Percentiles rank a stretch among this genome's conserved stretches.
phyloP scores from a whole-genome alignment of 1,140 invertebrate species.

The Zaprionus vittiger region DNA sequence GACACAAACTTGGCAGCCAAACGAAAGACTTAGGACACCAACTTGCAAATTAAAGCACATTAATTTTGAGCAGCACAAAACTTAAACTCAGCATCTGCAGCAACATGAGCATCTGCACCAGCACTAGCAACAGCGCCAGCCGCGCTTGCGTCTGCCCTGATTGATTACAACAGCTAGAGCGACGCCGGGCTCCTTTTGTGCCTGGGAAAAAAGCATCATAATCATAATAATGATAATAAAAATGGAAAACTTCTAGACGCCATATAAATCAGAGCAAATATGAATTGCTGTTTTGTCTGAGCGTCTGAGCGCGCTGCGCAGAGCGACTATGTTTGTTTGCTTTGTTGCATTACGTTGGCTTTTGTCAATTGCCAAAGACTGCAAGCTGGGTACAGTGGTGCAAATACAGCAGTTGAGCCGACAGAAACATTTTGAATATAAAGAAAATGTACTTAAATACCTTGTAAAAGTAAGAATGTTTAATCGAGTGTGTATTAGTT shows the following conservation, averaged over 20 bases:
- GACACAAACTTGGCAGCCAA: constrained; percentile 73
- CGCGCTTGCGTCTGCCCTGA: constrained; percentile 50
- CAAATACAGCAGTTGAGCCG: neutral
- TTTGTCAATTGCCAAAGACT: constrained; percentile 56
- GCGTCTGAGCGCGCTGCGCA: constrained; percentile 24
- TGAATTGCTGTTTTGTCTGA: constrained; percentile 77
- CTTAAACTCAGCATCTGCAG: constrained; percentile 23
- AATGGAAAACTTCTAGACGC: constrained; percentile 83
- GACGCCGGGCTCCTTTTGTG: constrained; percentile 39
- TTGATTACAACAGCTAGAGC: constrained; percentile 66
- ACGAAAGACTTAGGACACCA: constrained; percentile 81
- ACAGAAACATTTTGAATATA: too few species aligned
- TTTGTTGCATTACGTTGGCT: constrained; percentile 65
- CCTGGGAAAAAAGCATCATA: constrained; percentile 63
- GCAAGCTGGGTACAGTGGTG: constrained; percentile 4
- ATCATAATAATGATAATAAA: constrained; percentile 83
- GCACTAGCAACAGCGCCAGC: neutral
- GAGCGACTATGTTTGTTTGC: constrained; percentile 68
- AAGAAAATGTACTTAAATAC: too few species aligned
- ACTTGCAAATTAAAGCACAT: constrained; percentile 83
- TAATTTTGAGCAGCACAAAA: constrained; percentile 60
- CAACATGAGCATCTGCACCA: neutral
- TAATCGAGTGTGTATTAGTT: too few species aligned
- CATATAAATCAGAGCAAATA: constrained; percentile 83
- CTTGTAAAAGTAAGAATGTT: too few species aligned